Base-by-base conservation (phyloP, 2,113 vertebrate genomes). In the Oncorhynchus kisutch region DNA sequence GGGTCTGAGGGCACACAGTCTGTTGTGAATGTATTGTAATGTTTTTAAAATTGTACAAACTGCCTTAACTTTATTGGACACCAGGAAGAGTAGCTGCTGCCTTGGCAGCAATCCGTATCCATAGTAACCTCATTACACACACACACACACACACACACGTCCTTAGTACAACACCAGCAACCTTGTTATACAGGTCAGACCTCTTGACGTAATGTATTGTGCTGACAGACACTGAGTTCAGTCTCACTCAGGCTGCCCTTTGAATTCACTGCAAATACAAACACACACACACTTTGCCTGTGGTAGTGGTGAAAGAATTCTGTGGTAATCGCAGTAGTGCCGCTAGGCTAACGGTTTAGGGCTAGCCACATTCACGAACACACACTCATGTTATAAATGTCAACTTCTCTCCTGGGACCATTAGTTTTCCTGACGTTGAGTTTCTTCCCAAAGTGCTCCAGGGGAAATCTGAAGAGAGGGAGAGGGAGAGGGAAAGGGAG, bases 241-340 rank as follows among this genome's bases (percentile, higher is more conserved):
- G 39, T 39, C 34, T 39, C 34, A 39, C 34, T 39, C 34, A 39
- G 34, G 34, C 34, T 39, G 34, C 34, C 8, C 34, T 39, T 57
- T 16, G 18, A 67, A 74, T 51, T 67, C 65, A 74, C 70, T 70
- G 62, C 73, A 67, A 67, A 75, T 68, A 70, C 85, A 82, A 48
- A 75, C 71, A 72, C 48, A 22, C 73, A 74, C 81, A 86, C 82
- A 78, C 67, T 72, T 71, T 76, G 87, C 85, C 88, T 85, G 88
- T 90, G 86, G 89, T 88, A 78, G 80, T 77, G 82, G 34, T 39
- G 34, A 84, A 66, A 80, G 77, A 82, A 85, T 89, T 83, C 79
- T 91, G 87, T 88, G 88, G 89, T 92, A 89, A 88, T 91, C 88
- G 86, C 85, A 87, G 87, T 90, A 87, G 78, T 65, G 87, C 89